Evolutionary conservation across 1,140 invertebrate genomes (phyloP), one percentile per base, ranked within the genome.

Genomic region (Pseudoatta argentina): DNA sequence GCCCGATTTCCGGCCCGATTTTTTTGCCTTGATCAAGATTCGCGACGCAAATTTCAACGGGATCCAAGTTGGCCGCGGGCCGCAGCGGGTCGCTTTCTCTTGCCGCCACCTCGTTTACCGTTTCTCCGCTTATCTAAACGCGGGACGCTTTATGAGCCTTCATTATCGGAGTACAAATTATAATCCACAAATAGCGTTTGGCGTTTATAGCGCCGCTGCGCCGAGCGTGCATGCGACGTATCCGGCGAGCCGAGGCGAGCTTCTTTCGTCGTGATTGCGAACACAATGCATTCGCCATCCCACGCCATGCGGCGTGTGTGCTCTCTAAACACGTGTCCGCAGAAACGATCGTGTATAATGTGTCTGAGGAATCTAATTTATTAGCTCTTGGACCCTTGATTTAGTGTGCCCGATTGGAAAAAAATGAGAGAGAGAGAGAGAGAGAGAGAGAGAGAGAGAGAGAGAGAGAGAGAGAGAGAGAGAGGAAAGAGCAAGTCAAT

Each of bases 81-180:
- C 48, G 24, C 61, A 12, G 14, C 27, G 10, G 7, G 16, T 67
- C 73, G 75, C 88, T 88, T 89, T 89, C 88, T 76, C 82, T 18
- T 4, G 39, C 51, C 0, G 57, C 24, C 53, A 51, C 18, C 64
- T 18, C 34, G 55, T 76, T 76, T 51, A 10, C 48, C 39, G 77
- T 16, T 44, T 83, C 67, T 73, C 39, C 69, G 79, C 55, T 83
- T 83, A 77, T 86, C 83, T 87, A 88, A 51, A 91, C 87, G 76
- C 86, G 75, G 27, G 61, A 53, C 63, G 85, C 82, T 86, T 91
- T 91, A 91, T 89, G 89, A 86, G 88, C 76, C 75, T 75, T 87
- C 85, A 91, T 91, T 89, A 91, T 91, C 89, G 77, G 48, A 34
- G 59, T 67, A 73, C 81, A 89, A 89, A 89, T 89, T 89, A 89